These are phyloP conservation scores for Neoseiulus cucumeris DNA, from an alignment of 1,140 invertebrate genomes.

Conservation along the genomic window DNA sequence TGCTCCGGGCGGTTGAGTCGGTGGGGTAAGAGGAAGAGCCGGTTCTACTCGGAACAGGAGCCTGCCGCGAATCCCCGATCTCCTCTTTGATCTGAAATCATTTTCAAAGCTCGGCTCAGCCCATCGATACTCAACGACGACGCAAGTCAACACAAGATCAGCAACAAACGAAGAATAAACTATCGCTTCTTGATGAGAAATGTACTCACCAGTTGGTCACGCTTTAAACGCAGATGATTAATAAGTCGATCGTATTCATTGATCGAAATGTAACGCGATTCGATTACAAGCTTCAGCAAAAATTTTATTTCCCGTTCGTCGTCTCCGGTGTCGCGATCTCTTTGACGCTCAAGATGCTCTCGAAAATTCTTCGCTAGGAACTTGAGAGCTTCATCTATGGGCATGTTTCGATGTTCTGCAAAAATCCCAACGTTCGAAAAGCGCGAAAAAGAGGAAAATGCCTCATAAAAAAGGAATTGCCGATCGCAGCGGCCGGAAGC, in stretches of 20 bases:
- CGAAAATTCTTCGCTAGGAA: slow-evolving; percentile 57
- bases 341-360: slow-evolving; percentile 37
- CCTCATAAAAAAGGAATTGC: no score
- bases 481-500: no score
- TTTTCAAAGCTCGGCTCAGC: background rate
- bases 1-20: no score
- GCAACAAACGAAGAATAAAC: no score
- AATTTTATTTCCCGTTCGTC: slow-evolving; percentile 30
- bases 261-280: slow-evolving; percentile 51
- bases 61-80: slow-evolving; percentile 34
- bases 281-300: slow-evolving; percentile 51
- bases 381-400: slow-evolving; percentile 63
- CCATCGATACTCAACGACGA: slow-evolving; percentile 12
- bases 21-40: no score
- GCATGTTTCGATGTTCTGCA: slow-evolving; percentile 80
- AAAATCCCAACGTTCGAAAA: slow-evolving; percentile 2
- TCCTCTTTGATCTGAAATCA: slow-evolving; percentile 43
- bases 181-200: no score
- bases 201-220: slow-evolving; percentile 31
- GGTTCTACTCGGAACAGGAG: background rate
- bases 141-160: no score
- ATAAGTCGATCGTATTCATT: slow-evolving; percentile 58
- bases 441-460: slow-evolving; percentile 6
- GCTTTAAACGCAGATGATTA: slow-evolving; percentile 48
- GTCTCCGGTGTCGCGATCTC: slow-evolving; percentile 9